Evolutionary conservation across 2,888 invertebrate species (phyloP), one percentile per base, ranked within the genome.

Genomic region (Pristionchus japonicus): DNA sequence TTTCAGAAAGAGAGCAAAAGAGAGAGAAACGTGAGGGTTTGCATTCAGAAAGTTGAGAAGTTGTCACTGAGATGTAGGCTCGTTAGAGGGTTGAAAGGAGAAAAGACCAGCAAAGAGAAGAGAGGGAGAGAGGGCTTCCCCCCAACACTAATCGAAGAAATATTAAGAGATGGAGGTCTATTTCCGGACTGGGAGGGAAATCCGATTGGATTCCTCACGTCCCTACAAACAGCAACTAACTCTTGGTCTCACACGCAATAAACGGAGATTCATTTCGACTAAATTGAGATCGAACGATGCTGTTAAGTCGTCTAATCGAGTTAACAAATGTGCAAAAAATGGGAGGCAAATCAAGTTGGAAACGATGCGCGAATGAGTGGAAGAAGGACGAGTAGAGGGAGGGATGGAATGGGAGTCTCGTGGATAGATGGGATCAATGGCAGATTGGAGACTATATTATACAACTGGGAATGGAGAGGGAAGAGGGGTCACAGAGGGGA

Each of bases 21-120:
- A 67, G 64, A 64, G 34, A 31, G 64, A 34, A 67, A 67, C 27
- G 31, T 67, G 64, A 67, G 31, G 34, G 64, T 27, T 64, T 27
- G 27, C 11, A 31, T 27, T 31, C 31, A 67, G 57, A 57, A 57
- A 57, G 57, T 57, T 57, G 57, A 57, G 57, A 57, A 57, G 57
- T 57, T 57, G 57, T 57, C 57, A 57, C 23, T 57, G 67, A 67
- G 67, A 67, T 67, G 67, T 17, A 67, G 67, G 11, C 74, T 74
- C 74, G 74, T 74, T 74, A 40, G 40, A 74, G 74, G 74, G 23
- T 40, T 74, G 37, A 74, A 31, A 74, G 31, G 74, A 40, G 37
- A 74, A 40, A 31, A 57, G 57, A 57, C 57, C 57, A 57, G n/a
- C 57, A n/a, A 40, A 40, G 40, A 40, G 74, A 40, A 11, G 23